A percentile compares a stretch with the other conserved stretches of the same genome.
Conservation (phyloP, 2,797 vertebrate species). For the Bucorvus abyssinicus region DNA sequence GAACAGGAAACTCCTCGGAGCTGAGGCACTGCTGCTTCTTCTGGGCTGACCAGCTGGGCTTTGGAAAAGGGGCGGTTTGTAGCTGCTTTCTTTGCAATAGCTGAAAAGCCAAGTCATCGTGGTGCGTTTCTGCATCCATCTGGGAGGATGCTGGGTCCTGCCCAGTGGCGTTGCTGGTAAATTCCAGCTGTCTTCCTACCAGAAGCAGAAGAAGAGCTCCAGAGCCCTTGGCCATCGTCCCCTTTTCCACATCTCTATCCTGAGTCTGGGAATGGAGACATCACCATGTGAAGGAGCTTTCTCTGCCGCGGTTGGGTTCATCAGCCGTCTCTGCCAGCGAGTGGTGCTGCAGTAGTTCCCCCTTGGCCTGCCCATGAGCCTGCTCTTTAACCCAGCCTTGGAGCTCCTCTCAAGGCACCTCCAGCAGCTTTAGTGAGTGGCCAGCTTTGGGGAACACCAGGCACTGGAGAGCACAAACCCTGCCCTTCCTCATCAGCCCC, state of each 20-base stretch:
- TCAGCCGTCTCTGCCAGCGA: neutral
- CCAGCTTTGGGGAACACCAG: neutral
- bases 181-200: neutral
- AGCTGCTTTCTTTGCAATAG: neutral
- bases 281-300: neutral
- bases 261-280: neutral
- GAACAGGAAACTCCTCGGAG: conserved; percentile 43
- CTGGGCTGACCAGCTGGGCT: neutral
- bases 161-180: accelerated
- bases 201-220: neutral
- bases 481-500: neutral
- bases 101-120: neutral
- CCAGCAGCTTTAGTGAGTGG: neutral
- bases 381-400: neutral
- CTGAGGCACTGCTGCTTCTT: conserved; percentile 1
- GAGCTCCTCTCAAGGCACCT: neutral
- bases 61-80: neutral
- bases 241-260: neutral
- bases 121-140: neutral
- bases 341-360: neutral
- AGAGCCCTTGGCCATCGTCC: neutral
- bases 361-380: neutral
- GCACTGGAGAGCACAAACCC: neutral
- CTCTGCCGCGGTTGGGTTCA: neutral
- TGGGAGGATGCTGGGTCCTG: neutral